These are phyloP conservation scores for Deilephila elpenor DNA, from an alignment of 2,888 invertebrate genomes.

Conservation along the genomic window DNA sequence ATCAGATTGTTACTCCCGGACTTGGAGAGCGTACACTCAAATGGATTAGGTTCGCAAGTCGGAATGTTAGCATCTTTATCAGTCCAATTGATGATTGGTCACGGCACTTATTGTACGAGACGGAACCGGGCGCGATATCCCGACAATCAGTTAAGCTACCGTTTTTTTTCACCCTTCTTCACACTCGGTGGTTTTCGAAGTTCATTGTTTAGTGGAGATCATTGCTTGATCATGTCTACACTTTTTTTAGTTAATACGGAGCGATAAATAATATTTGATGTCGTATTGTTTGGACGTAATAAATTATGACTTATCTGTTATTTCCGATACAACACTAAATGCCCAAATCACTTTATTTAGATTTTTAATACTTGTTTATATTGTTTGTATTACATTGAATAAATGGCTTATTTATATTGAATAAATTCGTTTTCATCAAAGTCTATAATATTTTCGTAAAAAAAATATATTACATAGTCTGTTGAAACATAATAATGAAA, in stretches of 20 bases:
- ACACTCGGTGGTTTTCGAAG: constrained; percentile 6
- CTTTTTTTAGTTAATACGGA: background rate
- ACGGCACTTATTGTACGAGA: constrained; percentile 25
- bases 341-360: no score
- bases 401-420: no score
- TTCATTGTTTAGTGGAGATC: constrained; percentile 4
- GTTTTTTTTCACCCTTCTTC: constrained; percentile 11
- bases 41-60: constrained; percentile 41
- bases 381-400: no score
- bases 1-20: constrained; percentile 56
- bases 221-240: background rate
- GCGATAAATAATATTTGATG: background rate
- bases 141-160: constrained; percentile 29
- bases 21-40: constrained; percentile 37
- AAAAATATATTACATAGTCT: no score
- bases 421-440: no score
- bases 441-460: no score
- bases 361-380: no score
- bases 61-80: constrained; percentile 28
- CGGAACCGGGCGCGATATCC: constrained; percentile 13
- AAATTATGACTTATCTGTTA: no score
- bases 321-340: no score
- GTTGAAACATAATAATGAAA: no score
- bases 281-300: no score
- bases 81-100: constrained; percentile 30